Base-by-base conservation (phyloP, 2,888 invertebrate genomes). In the Candidula unifasciata region DNA sequence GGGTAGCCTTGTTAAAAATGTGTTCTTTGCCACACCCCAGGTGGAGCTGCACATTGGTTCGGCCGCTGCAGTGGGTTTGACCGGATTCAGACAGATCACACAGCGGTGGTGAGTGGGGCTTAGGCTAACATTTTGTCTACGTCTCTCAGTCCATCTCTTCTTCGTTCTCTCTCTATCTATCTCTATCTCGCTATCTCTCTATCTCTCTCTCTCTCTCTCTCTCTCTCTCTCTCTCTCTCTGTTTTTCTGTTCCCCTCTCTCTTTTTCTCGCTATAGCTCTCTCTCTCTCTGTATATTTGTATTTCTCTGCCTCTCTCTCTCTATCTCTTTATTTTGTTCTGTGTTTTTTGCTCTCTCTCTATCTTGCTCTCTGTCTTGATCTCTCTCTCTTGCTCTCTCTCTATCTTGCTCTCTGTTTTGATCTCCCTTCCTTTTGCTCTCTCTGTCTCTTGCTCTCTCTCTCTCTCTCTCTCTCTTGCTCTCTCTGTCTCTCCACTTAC, bases 71-170 rank as follows among this genome's bases (percentile, higher is more conserved):
- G 96, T 97, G 0, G 94, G 96, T 0, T 89, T 97, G 73, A 96
- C 96, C 94, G 96, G 96, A 82, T 97, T 97, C 91, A 95, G 96
- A 84, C 96, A 96, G 21, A 92, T 97, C 73, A 96, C 96, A 0
- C 95, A 96, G 89, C 94, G 96, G 90, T 95, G 91, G 93, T 91
- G 88, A 87, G 89, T 87, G 18, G n/a, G n/a, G n/a, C n/a, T n/a
- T n/a, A n/a, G n/a, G n/a, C n/a, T n/a, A n/a, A n/a, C 35, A 54
- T 54, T 10, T 5, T 86, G 21, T n/a, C 21, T 2, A 44, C 6
- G 8, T 60, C 60, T 60, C 24, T 16, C 60, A 18, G 18, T 0
- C 60, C 18, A 6, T 5, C 24, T 13, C 60, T 60, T 60, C 10
- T 5, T n/a, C 10, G 5, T 16, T 18, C 24, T n/a, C n/a, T 18